A percentile compares a stretch with the other conserved stretches of the same genome.
These are phyloP conservation scores for Chiroxiphia lanceolata DNA, from an alignment of 2,797 vertebrate genomes.

Conservation along the genomic window DNA sequence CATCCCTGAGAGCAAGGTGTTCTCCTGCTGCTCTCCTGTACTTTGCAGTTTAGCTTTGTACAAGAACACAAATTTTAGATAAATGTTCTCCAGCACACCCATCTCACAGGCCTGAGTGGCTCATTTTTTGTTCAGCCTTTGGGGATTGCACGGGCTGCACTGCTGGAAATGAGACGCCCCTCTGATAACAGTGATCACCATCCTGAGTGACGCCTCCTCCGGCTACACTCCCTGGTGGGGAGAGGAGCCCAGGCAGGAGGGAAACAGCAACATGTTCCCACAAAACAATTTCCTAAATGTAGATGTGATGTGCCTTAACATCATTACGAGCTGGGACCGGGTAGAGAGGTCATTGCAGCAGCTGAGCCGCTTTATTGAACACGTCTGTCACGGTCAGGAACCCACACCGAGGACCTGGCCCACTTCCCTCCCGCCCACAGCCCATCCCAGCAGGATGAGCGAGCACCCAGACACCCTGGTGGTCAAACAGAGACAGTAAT, in stretches of 20 bases:
- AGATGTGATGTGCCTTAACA: slow-evolving; percentile 10
- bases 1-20: neutral
- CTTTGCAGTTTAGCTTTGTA: neutral
- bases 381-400: slow-evolving; percentile 12
- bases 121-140: neutral
- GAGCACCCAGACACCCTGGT: slow-evolving; percentile 39
- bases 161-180: neutral
- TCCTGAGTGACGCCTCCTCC: neutral
- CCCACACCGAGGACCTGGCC: neutral
- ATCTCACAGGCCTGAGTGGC: too few species aligned
- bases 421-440: neutral
- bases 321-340: neutral
- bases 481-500: slow-evolving; percentile 39
- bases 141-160: neutral
- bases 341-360: neutral
- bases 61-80: neutral
- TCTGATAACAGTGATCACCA: fast-evolving
- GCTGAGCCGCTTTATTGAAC: slow-evolving; percentile 6
- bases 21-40: neutral
- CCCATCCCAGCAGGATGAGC: slow-evolving; percentile 25
- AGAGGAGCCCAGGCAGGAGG: neutral
- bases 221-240: fast-evolving
- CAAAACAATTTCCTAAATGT: neutral
- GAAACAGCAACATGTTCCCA: neutral
- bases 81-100: neutral